phyloP scores from a whole-genome alignment of 2,888 invertebrate species.

The Alentia gelatinosa region DNA sequence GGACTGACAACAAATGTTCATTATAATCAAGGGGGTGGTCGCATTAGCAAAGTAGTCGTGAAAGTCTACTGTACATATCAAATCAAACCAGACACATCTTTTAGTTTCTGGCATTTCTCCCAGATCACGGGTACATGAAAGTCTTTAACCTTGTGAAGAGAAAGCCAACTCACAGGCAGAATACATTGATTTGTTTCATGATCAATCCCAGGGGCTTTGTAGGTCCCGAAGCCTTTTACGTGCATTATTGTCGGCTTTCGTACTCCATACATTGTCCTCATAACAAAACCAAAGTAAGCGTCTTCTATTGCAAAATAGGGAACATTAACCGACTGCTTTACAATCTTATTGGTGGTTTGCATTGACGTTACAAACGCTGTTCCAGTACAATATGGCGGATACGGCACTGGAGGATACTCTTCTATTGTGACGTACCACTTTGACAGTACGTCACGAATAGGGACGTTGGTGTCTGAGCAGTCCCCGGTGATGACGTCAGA shows the following conservation, averaged over 20 bases:
- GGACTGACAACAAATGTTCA: no score
- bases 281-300: not conserved
- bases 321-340: not conserved
- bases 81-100: no score
- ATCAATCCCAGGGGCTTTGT: not conserved
- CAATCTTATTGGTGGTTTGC: not conserved
- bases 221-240: not conserved
- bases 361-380: not conserved
- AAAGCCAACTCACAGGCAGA: not conserved
- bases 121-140: not conserved
- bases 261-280: not conserved
- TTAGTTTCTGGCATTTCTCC: not conserved
- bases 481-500: not conserved
- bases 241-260: not conserved
- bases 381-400: not conserved
- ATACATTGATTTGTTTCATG: not conserved
- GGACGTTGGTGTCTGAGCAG: not conserved
- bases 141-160: not conserved
- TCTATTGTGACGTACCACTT: not conserved
- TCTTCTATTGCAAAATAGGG: not conserved
- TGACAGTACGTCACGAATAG: not conserved
- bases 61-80: no score
- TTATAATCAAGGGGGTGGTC: no score
- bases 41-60: no score
- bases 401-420: not conserved